Evolutionary conservation across 2,797 vertebrate genomes (phyloP).

Genomic region (Protosalanx chinensis): DNA sequence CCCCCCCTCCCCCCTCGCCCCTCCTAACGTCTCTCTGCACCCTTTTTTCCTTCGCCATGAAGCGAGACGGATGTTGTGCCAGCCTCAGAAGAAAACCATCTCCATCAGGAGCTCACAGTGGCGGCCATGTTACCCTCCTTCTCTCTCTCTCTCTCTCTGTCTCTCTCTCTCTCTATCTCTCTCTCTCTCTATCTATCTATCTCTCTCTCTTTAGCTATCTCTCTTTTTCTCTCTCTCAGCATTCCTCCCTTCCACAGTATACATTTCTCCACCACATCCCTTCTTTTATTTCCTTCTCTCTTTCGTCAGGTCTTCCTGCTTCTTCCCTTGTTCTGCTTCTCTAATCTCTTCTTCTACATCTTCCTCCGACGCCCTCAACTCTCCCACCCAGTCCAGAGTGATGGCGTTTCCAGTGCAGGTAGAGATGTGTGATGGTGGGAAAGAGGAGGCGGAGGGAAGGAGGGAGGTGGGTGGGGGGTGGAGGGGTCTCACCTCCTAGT

Average conservation of each 20-base stretch:
- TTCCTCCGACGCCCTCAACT: constrained; percentile 30
- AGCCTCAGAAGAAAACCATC: constrained; percentile 47
- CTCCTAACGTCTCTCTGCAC: constrained; percentile 44
- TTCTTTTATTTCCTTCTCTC: too few relatives aligned
- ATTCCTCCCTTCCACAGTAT: constrained; percentile 20
- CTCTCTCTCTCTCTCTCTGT: constrained; percentile 12
- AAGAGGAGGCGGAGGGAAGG: constrained; percentile 44
- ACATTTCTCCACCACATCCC: neutral
- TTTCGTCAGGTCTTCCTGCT: too few relatives aligned
- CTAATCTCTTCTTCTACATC: neutral
- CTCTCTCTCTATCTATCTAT: constrained; percentile 11
- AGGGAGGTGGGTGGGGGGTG: constrained; percentile 8
- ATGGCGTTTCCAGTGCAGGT: constrained; percentile 68
- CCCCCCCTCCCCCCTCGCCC: constrained; percentile 30
- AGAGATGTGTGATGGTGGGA: constrained; percentile 46
- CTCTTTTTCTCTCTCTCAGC: neutral
- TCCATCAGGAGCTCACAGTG: constrained; percentile 12
- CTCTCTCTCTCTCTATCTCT: constrained; percentile 15
- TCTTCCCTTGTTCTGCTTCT: neutral
- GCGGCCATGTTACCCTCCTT: neutral
- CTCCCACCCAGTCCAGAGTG: constrained; percentile 69
- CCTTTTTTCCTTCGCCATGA: constrained; percentile 64
- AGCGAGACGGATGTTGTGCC: constrained; percentile 67
- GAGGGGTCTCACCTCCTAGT: constrained; percentile 55
- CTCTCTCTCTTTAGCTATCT: neutral